Evolutionary conservation across 2,113 vertebrate species (phyloP).

Genomic region (Spilogale gracilis): DNA sequence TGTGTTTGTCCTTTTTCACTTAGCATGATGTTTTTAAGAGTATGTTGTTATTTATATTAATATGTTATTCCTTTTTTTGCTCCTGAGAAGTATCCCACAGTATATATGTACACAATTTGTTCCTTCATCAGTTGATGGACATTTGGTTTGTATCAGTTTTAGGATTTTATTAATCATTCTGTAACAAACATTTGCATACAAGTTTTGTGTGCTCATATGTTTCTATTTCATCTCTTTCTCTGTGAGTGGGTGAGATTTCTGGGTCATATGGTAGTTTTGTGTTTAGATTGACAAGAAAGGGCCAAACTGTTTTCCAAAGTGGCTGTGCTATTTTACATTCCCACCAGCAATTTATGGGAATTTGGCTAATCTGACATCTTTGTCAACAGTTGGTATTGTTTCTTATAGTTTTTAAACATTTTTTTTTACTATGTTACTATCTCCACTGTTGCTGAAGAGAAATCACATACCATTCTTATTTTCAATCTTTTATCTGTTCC

Average conservation of each 20-base stretch:
- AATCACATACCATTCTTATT: not conserved
- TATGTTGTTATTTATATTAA: not conserved
- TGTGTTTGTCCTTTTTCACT: not conserved
- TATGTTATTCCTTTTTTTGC: not conserved
- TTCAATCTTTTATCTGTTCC: not conserved
- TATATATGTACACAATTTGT: not conserved
- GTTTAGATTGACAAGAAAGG: not conserved
- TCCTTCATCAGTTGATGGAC: not conserved
- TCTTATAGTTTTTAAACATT: not conserved
- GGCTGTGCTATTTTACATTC: not conserved
- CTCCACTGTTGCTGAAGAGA: not conserved
- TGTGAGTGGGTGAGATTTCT: not conserved
- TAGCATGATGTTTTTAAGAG: not conserved
- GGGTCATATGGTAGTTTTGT: not conserved
- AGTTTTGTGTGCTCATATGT: not conserved
- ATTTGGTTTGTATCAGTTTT: not conserved
- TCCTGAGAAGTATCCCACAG: not conserved
- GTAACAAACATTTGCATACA: not conserved
- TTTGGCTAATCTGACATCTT: not conserved
- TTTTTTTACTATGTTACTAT: not conserved
- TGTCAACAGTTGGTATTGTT: not conserved
- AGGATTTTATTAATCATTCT: not conserved
- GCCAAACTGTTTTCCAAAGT: not conserved
- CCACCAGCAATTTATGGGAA: too few relatives aligned
- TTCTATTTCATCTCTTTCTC: constrained; percentile 8